Evolutionary conservation across 2,113 vertebrate genomes (phyloP).

Genomic region (Helogale parvula): DNA sequence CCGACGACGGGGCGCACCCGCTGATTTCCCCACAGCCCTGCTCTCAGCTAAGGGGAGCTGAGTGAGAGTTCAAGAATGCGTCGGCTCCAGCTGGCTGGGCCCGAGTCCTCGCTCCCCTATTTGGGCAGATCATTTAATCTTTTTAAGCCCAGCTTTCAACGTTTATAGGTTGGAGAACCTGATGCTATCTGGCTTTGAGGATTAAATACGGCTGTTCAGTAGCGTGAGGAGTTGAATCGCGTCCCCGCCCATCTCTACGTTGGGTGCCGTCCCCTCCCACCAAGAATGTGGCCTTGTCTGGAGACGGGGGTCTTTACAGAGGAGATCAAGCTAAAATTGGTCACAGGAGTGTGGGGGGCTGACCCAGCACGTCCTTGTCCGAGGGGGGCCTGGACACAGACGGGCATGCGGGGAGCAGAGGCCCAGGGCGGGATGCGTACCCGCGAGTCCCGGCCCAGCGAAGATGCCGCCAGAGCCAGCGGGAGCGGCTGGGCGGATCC

Average conservation of each 20-base stretch:
- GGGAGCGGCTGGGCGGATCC: fast-evolving
- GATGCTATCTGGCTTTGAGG: too few species aligned
- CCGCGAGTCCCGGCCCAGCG: too few species aligned
- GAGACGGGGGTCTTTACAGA: neutral
- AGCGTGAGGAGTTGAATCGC: neutral
- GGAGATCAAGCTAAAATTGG: fast-evolving
- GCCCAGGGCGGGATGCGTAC: fast-evolving
- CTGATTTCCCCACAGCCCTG: fast-evolving
- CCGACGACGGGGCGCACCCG: fast-evolving
- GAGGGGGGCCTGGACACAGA: neutral
- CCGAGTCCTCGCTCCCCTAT: fast-evolving
- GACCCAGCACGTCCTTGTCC: fast-evolving
- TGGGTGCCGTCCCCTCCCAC: too few species aligned
- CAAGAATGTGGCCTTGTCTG: neutral
- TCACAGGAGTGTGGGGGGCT: too few species aligned
- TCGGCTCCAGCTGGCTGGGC: fast-evolving
- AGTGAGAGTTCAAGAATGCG: neutral
- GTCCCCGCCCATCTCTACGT: fast-evolving
- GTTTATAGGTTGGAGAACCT: neutral
- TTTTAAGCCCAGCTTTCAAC: neutral
- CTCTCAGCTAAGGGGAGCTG: neutral
- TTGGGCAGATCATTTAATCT: neutral
- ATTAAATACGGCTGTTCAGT: fast-evolving
- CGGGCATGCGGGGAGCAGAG: fast-evolving
- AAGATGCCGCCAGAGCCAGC: neutral